Conservation (phyloP, 2,797 vertebrate species). For the Ptychadena robeensis region DNA sequence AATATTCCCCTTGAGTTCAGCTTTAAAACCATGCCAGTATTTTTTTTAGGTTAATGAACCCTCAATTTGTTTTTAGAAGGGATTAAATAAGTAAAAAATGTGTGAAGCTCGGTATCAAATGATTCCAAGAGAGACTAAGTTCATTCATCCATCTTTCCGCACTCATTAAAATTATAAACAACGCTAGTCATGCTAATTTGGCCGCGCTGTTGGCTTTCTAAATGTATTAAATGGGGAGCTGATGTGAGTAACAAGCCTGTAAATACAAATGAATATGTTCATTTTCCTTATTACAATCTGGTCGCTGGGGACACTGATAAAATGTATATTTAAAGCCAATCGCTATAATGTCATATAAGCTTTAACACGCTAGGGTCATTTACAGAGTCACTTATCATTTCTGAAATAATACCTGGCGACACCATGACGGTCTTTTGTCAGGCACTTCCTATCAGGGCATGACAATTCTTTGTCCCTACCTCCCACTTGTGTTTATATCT, state of each 20-base stretch:
- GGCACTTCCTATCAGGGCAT: neutral
- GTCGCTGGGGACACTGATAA: too few species aligned
- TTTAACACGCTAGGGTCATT: too few species aligned
- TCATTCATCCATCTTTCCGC: neutral
- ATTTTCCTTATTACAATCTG: neutral
- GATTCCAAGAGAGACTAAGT: neutral
- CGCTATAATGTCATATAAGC: too few species aligned
- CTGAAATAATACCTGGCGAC: too few species aligned
- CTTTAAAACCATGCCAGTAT: neutral
- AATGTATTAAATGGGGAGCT: neutral
- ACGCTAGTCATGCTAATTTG: slow-evolving; percentile 1
- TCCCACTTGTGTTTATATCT: too few species aligned
- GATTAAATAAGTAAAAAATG: neutral
- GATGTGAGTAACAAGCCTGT: neutral
- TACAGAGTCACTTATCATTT: too few species aligned
- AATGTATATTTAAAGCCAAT: too few species aligned
- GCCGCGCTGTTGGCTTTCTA: neutral
- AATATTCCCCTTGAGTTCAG: neutral
- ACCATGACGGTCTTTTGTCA: too few species aligned
- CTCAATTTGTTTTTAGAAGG: neutral
- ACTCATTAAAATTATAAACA: slow-evolving; percentile 1
- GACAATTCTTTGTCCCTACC: too few species aligned
- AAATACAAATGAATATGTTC: neutral
- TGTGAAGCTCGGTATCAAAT: neutral
- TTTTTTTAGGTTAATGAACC: neutral